Evolutionary conservation across 2,888 invertebrate species (phyloP), one percentile per base, ranked within the genome.

Genomic region (Operophtera brumata): DNA sequence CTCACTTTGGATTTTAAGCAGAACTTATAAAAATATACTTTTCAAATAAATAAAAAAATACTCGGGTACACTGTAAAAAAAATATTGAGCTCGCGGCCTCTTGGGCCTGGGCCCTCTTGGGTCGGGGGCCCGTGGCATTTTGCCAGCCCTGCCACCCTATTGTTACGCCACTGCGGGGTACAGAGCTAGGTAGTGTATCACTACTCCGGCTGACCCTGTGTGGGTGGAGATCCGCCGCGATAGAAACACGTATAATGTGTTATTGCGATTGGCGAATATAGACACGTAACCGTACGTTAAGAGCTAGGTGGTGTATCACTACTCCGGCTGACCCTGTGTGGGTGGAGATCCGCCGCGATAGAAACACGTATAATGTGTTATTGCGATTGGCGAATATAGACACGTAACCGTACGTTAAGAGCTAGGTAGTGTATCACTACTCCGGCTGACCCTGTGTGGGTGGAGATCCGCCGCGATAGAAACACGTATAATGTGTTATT

Each of bases 331-430:
- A 42, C 52, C 52, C 52, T 47, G 52, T 42, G 36, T 9, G n/a
- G n/a, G n/a, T n/a, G 7, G 11, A 42, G 47, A 53, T 53, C 52
- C 52, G 46, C 42, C 43, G 44, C 44, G 41, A 42, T 46, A n/a
- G 10, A 12, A 47, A 14, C 42, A 42, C n/a, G 46, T 47, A 41
- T 47, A 36, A 53, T 41, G 11, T 47, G 42, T 41, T 39, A 45
- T 39, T 39, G 32, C 40, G 44, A 45, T 47, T 37, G 20, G 41
- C 47, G 36, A 41, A 36, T 42, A 42, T 12, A 41, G 26, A 45
- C 37, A 30, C 43, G 25, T 44, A 50, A 36, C 28, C 40, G 43
- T 14, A 43, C 20, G 14, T 10, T 9, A 49, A n/a, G n/a, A n/a
- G 20, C 20, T 20, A 20, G 2, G 20, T 20, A n/a, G 20, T 20